phyloP scores from a whole-genome alignment of 2,797 vertebrate genomes.

The Gymnoscopelus braueri region DNA sequence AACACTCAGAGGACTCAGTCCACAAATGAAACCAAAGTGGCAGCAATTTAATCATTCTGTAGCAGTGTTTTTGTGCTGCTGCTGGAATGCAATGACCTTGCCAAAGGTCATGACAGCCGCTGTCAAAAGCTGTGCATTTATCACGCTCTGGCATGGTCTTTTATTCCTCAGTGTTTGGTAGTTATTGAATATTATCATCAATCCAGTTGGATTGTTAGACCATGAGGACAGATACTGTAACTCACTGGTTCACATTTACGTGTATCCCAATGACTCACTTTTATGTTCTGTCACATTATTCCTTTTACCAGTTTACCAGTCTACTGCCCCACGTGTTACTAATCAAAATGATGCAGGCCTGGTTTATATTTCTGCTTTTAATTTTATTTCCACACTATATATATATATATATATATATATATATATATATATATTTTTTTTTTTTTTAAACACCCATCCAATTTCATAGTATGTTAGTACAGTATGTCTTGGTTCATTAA shows the following conservation, averaged over 20 bases:
- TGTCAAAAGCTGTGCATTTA: slow-evolving; percentile 32
- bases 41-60: slow-evolving; percentile 36
- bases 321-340: neutral
- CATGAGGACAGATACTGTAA: neutral
- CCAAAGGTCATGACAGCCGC: slow-evolving; percentile 61
- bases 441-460: no score
- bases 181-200: neutral
- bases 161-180: slow-evolving; percentile 7
- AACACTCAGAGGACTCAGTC: neutral
- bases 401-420: no score
- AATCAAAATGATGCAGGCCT: neutral
- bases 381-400: no score
- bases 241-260: neutral
- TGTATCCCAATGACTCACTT: neutral
- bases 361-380: slow-evolving; percentile 2
- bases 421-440: no score
- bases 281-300: neutral
- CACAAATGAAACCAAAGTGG: slow-evolving; percentile 11
- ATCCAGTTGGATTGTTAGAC: slow-evolving; percentile 3
- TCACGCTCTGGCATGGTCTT: slow-evolving; percentile 34
- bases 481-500: no score
- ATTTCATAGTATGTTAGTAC: no score
- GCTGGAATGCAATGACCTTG: slow-evolving; percentile 64
- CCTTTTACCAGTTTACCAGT: neutral
- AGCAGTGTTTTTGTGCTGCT: slow-evolving; percentile 25